Evolutionary conservation across 1,140 invertebrate genomes (phyloP).

Genomic region (Chrysopa pallens): DNA sequence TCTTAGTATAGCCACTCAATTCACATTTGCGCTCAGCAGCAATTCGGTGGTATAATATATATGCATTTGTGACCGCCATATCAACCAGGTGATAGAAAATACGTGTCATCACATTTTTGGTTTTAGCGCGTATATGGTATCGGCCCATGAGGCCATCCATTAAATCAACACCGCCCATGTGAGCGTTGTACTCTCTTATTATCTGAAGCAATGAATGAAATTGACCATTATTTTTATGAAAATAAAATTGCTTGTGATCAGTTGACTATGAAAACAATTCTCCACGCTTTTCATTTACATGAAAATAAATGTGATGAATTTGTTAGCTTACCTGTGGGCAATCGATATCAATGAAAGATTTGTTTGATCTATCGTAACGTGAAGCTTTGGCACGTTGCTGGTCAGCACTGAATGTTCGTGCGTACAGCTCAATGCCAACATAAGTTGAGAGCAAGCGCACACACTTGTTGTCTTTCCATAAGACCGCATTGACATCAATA

Average conservation of each 20-base stretch:
- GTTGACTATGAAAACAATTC: too few species aligned
- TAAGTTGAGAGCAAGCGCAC: constrained; percentile 17
- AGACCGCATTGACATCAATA: constrained; percentile 13
- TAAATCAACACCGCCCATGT: constrained; percentile 11
- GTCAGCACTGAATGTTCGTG: constrained; percentile 10
- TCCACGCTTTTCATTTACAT: too few species aligned
- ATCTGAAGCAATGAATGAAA: constrained; percentile 6
- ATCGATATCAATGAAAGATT: too few species aligned
- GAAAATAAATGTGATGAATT: not conserved
- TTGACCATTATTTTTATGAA: constrained; percentile 4
- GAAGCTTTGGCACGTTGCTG: too few species aligned
- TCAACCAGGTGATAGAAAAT: constrained; percentile 8
- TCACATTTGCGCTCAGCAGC: not conserved
- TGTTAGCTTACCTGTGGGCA: constrained; percentile 1
- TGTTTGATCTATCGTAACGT: too few species aligned
- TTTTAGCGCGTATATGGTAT: constrained; percentile 7
- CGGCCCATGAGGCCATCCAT: constrained; percentile 10
- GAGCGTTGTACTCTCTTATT: constrained; percentile 7
- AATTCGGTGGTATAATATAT: constrained; percentile 7
- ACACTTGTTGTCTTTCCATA: constrained; percentile 13
- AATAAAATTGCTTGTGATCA: not conserved
- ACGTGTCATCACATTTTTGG: constrained; percentile 6
- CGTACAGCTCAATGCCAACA: constrained; percentile 14
- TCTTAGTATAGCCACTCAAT: too few species aligned
- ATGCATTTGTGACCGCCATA: constrained; percentile 5